These are phyloP conservation scores for Chrysemys picta DNA, from an alignment of 2,113 vertebrate genomes.

Conservation along the genomic window DNA sequence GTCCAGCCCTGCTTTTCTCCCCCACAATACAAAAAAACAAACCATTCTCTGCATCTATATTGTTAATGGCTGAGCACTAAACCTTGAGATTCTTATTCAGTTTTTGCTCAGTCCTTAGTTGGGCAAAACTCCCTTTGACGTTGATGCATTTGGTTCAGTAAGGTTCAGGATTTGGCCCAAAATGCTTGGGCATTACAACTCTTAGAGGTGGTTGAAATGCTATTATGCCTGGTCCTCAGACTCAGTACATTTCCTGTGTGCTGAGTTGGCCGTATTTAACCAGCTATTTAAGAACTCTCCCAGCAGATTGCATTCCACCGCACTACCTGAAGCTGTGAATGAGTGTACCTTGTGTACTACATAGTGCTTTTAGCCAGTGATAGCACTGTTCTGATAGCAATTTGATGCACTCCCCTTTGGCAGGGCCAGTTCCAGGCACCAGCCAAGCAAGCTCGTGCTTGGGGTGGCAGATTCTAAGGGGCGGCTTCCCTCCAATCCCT, in stretches of 20 bases:
- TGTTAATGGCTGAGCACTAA: not conserved
- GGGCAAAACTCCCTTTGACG: not conserved
- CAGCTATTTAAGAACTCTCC: not conserved
- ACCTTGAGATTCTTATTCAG: not conserved
- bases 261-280: not conserved
- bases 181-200: not conserved
- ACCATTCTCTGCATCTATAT: not conserved
- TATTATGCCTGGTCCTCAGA: not conserved
- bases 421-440: too few relatives aligned
- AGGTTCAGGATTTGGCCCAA: not conserved
- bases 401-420: not conserved
- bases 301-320: too few relatives aligned
- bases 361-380: not conserved
- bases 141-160: not conserved
- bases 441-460: too few relatives aligned
- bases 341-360: not conserved
- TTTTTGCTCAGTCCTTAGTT: not conserved
- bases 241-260: not conserved
- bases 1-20: not conserved
- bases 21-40: not conserved
- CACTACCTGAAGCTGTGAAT: not conserved
- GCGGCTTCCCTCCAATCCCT: too few relatives aligned
- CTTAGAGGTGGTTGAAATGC: not conserved
- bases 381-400: not conserved
- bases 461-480: too few relatives aligned